Evolutionary conservation across 1,140 invertebrate species (phyloP).

Genomic region (Halyomorpha halys): DNA sequence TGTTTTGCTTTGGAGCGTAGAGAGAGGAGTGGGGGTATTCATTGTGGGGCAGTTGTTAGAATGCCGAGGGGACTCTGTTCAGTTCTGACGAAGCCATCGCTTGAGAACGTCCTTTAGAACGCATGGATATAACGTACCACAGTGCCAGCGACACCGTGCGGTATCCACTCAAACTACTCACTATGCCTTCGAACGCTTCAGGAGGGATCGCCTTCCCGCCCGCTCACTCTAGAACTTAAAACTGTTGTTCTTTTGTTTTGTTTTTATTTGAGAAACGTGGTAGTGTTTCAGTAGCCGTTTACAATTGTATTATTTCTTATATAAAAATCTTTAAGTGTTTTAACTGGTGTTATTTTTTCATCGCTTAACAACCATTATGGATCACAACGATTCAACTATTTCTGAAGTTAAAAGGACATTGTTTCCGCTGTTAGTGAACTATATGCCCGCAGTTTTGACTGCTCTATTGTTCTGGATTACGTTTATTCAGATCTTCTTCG

Average conservation of each 20-base stretch:
- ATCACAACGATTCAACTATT: neutral
- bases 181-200: slow-evolving; percentile 10
- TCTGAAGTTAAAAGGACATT: slow-evolving; percentile 16
- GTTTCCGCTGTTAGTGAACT: slow-evolving; percentile 10
- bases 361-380: neutral
- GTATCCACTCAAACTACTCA: slow-evolving; percentile 16
- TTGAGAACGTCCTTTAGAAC: neutral
- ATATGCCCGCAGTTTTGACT: slow-evolving; percentile 16
- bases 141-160: slow-evolving; percentile 16
- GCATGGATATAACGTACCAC: slow-evolving; percentile 6
- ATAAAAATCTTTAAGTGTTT: slow-evolving; percentile 3
- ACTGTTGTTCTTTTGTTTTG: slow-evolving; percentile 11
- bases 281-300: neutral
- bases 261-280: neutral
- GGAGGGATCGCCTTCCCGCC: slow-evolving; percentile 18
- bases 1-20: neutral
- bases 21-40: neutral
- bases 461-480: slow-evolving; percentile 16
- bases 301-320: neutral
- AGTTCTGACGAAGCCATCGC: too few species aligned
- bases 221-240: slow-evolving; percentile 10
- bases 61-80: too few species aligned
- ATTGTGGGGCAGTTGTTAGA: neutral
- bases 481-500: slow-evolving; percentile 11
- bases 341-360: neutral